Conservation (phyloP, 1,140 invertebrate genomes). For the Saccostrea echinata region DNA sequence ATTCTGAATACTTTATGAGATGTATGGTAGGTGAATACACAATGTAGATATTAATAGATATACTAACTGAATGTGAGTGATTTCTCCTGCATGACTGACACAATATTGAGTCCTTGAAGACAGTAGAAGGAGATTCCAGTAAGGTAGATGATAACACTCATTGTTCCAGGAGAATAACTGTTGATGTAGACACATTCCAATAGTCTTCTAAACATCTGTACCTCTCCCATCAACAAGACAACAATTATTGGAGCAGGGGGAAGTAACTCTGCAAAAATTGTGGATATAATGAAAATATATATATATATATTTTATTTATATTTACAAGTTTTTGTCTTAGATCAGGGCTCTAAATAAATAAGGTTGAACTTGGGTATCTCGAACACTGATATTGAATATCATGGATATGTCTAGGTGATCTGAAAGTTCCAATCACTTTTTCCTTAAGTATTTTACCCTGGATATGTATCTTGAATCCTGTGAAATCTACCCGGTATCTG, state of each 20-base stretch:
- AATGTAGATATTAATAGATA: no score
- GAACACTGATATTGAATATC: no score
- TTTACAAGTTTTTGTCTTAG: no score
- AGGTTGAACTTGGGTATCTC: no score
- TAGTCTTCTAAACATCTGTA: conserved; percentile 47
- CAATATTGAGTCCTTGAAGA: conserved; percentile 40
- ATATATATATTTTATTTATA: no score
- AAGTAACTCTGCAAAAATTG: conserved; percentile 30
- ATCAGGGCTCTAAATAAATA: no score
- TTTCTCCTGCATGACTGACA: conserved; percentile 37
- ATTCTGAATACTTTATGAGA: not conserved
- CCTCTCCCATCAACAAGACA: conserved; percentile 47
- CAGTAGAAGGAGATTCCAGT: conserved; percentile 48
- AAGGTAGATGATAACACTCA: conserved; percentile 53
- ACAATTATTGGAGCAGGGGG: conserved; percentile 43
- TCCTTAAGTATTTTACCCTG: no score
- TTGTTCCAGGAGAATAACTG: conserved; percentile 51
- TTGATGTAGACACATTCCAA: conserved; percentile 46
- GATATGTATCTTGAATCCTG: no score
- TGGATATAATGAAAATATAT: no score
- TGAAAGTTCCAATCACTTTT: no score
- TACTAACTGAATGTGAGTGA: conserved; percentile 39
- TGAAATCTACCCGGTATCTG: no score
- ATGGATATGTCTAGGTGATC: no score
- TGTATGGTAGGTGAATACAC: not conserved